phyloP scores from a whole-genome alignment of 2,888 invertebrate genomes.

The Caenorhabditis plicata region DNA sequence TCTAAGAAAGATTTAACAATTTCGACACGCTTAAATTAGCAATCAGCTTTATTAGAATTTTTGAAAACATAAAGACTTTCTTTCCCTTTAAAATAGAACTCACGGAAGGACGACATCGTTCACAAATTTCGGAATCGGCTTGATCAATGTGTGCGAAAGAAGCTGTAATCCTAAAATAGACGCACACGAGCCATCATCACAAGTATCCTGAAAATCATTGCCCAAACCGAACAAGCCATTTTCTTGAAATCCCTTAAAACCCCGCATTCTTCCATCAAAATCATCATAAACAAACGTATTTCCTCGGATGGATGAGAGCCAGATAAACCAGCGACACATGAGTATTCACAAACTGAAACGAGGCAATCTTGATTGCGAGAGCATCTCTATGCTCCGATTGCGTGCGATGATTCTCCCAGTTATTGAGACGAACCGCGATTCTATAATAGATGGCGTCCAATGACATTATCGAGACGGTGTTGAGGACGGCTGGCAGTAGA shows the following conservation, averaged over 20 bases:
- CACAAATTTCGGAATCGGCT: slow-evolving; percentile 68
- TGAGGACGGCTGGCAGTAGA: slow-evolving; percentile 67
- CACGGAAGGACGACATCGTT: slow-evolving; percentile 66
- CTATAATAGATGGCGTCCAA: slow-evolving; percentile 66
- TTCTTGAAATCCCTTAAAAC: slow-evolving; percentile 44
- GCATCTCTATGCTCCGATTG: slow-evolving; percentile 68
- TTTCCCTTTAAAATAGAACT: slow-evolving; percentile 2
- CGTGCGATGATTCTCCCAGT: slow-evolving; percentile 68
- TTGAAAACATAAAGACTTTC: background rate
- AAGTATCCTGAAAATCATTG: slow-evolving; percentile 65
- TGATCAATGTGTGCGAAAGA: slow-evolving; percentile 68
- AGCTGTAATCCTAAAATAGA: slow-evolving; percentile 68
- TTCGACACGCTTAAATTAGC: too few relatives aligned
- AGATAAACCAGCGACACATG: slow-evolving; percentile 69
- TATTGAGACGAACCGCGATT: slow-evolving; percentile 66
- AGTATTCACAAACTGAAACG: slow-evolving; percentile 70
- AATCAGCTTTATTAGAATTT: background rate
- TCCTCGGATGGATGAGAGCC: slow-evolving; percentile 69
- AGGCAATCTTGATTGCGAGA: slow-evolving; percentile 69
- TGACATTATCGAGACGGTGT: slow-evolving; percentile 68
- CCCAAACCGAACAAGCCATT: slow-evolving; percentile 65
- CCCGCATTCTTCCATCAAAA: background rate
- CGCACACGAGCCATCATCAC: slow-evolving; percentile 67
- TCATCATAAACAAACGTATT: too few relatives aligned
- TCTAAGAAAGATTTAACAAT: too few relatives aligned